These are phyloP conservation scores for Lycaena phlaeas DNA, from an alignment of 2,888 invertebrate species.

Conservation along the genomic window DNA sequence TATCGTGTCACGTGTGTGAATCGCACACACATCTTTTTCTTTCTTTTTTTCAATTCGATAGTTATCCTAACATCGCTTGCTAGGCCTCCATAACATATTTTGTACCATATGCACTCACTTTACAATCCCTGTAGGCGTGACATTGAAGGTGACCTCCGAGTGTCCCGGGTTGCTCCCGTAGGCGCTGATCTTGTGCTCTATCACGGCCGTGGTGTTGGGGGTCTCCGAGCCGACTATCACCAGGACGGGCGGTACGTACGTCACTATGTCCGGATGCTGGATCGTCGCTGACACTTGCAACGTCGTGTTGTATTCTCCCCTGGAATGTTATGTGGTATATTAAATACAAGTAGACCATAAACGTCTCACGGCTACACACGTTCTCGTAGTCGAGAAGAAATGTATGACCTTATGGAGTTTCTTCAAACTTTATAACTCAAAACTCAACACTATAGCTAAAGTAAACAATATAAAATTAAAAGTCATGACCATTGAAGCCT, in stretches of 20 bases:
- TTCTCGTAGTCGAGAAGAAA: no score
- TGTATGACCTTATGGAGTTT: no score
- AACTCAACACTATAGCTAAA: no score
- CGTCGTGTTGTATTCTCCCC: slow-evolving; percentile 55
- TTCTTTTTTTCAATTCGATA: no score
- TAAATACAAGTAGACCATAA: neutral
- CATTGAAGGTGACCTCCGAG: slow-evolving; percentile 75
- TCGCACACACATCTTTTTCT: no score
- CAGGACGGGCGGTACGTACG: slow-evolving; percentile 63
- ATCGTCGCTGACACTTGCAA: slow-evolving; percentile 68
- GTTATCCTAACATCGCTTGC: no score
- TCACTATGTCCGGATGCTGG: slow-evolving; percentile 77
- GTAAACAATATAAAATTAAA: no score
- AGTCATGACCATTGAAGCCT: no score
- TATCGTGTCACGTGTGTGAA: no score
- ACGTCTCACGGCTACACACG: no score
- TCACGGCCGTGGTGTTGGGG: slow-evolving; percentile 40
- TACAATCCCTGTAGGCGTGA: slow-evolving; percentile 61
- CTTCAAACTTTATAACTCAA: no score
- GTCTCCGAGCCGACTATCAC: slow-evolving; percentile 43
- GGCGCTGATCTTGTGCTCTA: slow-evolving; percentile 65
- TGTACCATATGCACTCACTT: slow-evolving; percentile 60
- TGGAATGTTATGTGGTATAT: slow-evolving; percentile 32
- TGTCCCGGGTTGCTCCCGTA: slow-evolving; percentile 78
- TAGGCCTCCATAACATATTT: no score